Base-by-base conservation (phyloP, 2,797 vertebrate species). In the Podarcis lilfordi region DNA sequence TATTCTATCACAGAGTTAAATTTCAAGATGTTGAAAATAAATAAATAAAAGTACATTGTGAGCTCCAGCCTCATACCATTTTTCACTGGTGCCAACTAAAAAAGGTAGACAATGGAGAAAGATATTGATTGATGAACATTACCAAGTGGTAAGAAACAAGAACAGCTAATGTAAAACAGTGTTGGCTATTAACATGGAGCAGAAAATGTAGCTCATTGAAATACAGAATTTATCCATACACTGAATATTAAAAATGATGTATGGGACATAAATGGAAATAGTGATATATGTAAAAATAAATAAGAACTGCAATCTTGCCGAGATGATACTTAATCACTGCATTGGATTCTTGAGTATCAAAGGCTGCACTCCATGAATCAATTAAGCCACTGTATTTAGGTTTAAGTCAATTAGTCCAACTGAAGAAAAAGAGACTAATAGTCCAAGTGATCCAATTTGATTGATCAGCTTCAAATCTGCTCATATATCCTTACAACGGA, bases 111-210 rank as follows among this genome's bases (percentile, higher is more conserved):
- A 50, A 89, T 66, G 83, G 85, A 90, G 91, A 92, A 23, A 55
- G 90, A 87, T 86, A 72, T 93, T 95, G 95, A 93, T 83, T 90
- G 90, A 95, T 88, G 93, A 75, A 85, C 93, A 96, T 94, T 92
- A 80, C 89, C 87, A 69, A 93, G 89, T 85, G 88, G 87, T 88
- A 93, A 94, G 80, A 9, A 80, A 86, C 91, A 88, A 81, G 88
- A 93, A 87, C 86, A 68, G 86, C 59, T 92, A 95, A 94, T 71
- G 77, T n/a, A 93, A 82, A 82, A 80, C 89, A 89, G 86, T 61
- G 87, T 88, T 88, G 90, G 82, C 94, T 86, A 79, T 90, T 93
- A 83, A 92, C 40, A 80, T 93, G 84, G 94, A 92, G 94, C 79
- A 86, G 74, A 91, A 74, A 88, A 88, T 2, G 64, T 94, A 91